phyloP scores from a whole-genome alignment of 2,888 invertebrate species.

The Taphrorychus bicolor region DNA sequence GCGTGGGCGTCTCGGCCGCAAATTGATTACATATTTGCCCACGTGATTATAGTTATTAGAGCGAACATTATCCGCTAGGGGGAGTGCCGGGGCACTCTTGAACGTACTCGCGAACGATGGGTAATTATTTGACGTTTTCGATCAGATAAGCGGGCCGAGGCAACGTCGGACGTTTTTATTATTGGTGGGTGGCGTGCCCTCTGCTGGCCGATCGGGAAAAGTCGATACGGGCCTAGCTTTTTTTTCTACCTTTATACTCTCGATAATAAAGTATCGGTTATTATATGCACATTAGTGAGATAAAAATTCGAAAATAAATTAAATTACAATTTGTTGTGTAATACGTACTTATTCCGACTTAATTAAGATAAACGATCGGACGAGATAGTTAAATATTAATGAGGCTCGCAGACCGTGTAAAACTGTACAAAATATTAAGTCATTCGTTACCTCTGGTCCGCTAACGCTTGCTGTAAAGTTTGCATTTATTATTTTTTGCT shows the following conservation, averaged over 20 bases:
- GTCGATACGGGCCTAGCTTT: neutral
- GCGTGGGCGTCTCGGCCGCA: constrained; percentile 58
- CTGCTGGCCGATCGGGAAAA: neutral
- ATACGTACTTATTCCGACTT: constrained; percentile 6
- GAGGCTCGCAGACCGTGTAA: constrained; percentile 17
- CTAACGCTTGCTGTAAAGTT: neutral
- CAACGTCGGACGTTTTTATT: constrained; percentile 20
- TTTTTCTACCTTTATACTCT: neutral
- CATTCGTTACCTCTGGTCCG: neutral
- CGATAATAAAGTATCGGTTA: neutral
- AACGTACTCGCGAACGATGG: constrained; percentile 44
- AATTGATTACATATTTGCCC: constrained; percentile 63
- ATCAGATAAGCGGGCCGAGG: constrained; percentile 47
- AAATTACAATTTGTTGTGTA: constrained; percentile 13
- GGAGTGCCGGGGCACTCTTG: constrained; percentile 58
- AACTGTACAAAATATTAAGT: constrained; percentile 15
- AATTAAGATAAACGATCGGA: constrained; percentile 16
- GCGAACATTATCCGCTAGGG: constrained; percentile 60
- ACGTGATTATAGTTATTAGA: constrained; percentile 62
- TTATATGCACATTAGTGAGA: neutral
- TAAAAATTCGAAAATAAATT: neutral
- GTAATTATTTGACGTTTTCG: constrained; percentile 47
- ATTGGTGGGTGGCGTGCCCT: constrained; percentile 33
- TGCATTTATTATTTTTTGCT: neutral
- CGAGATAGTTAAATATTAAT: constrained; percentile 14